Evolutionary conservation across 2,797 vertebrate genomes (phyloP), one percentile per base, ranked within the genome.

Genomic region (Enteromius treurensis): DNA sequence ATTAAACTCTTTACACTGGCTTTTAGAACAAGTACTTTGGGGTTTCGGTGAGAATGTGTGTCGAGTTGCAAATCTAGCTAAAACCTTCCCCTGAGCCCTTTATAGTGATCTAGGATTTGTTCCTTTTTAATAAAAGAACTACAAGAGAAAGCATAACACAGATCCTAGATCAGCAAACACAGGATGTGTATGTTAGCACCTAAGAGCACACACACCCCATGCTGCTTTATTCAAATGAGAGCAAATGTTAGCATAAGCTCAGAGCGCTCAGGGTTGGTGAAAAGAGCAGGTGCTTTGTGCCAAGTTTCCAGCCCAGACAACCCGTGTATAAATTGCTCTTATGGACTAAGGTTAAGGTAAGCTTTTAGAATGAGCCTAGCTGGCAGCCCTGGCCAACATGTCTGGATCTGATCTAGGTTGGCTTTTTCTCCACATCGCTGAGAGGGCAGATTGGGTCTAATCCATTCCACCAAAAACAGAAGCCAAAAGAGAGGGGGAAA

Each of bases 271-370:
- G 7, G 23, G 21, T 64, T 45, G 42, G 53, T 64, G 45, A 84
- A 26, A 45, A 76, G 62, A 83, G 29, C 71, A 55, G 15, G n/a
- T 67, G 42, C 49, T 26, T n/a, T 5, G 58, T 77, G 84, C 82
- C 82, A 88, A 82, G 55, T 75, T 86, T 85, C 73, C 67, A 70
- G 5, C 83, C 37, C 58, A 80, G 77, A 51, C 37, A 77, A 21
- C 51, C 73, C 26, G 15, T 70, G 83, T 79, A 73, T 80, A 86
- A 84, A 75, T 47, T 65, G 79, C 64, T 26, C 53, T 77, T 70
- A 45, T 62, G 53, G 69, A 67, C 68, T 81, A 55, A 5, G 53
- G 23, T 42, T 51, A 80, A 82, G 67, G 49, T 23, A 74, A 82
- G 21, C 55, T 47, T 19, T 82, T 58, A 10, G 40, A 68, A 29